Conservation (phyloP, 2,113 vertebrate species). For the Sakesphorus luctuosus region DNA sequence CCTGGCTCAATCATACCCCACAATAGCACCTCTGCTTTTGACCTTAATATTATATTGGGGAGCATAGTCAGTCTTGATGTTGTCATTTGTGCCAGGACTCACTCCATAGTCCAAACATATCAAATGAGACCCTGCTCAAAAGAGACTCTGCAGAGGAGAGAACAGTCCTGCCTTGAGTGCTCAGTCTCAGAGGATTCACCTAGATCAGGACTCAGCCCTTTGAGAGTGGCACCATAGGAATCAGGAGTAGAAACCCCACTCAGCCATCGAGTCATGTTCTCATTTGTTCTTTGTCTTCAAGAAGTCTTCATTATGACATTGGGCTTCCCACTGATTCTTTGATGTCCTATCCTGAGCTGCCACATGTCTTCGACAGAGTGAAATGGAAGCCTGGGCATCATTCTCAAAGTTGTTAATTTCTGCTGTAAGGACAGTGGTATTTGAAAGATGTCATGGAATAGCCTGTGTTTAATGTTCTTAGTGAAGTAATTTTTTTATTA, state of each 20-base stretch:
- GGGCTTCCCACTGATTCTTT: background rate
- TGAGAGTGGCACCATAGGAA: background rate
- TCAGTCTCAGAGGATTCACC: background rate
- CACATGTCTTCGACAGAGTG: background rate
- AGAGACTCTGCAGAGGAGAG: background rate
- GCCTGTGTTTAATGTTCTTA: background rate
- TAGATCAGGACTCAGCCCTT: background rate
- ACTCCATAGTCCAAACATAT: background rate
- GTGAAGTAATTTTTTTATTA: background rate
- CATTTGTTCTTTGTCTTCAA: background rate
- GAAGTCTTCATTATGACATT: background rate
- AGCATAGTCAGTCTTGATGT: background rate
- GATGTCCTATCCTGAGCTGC: background rate
- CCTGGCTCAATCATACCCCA: background rate
- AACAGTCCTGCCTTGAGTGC: background rate
- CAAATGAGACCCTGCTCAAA: background rate
- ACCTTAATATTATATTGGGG: background rate
- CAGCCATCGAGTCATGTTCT: background rate
- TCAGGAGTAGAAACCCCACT: background rate
- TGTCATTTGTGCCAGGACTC: background rate
- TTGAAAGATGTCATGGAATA: background rate
- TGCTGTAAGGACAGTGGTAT: background rate
- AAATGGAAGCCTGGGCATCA: background rate
- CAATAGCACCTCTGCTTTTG: background rate
- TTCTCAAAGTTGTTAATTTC: background rate